phyloP scores from a whole-genome alignment of 2,888 invertebrate genomes.

The Polyommatus iphigenia region DNA sequence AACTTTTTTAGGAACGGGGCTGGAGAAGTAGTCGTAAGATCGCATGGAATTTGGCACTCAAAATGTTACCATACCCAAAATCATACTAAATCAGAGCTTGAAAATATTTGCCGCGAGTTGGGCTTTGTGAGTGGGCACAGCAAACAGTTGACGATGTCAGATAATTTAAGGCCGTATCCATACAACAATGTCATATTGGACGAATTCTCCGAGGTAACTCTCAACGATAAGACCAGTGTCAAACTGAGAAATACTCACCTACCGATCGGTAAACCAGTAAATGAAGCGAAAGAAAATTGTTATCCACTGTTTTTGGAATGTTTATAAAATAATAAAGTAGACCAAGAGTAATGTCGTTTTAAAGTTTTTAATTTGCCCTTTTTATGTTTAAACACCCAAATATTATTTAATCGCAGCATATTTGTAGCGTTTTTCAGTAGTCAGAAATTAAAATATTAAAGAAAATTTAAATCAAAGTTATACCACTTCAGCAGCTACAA shows the following conservation, averaged over 20 bases:
- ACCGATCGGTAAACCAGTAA: conserved; percentile 62
- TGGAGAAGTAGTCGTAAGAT: conserved; percentile 83
- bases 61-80: conserved; percentile 82
- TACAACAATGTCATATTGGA: conserved; percentile 60
- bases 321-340: conserved; percentile 45
- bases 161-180: conserved; percentile 49
- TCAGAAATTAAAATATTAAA: no score
- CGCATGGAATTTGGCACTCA: conserved; percentile 86
- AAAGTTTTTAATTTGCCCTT: neutral
- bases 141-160: conserved; percentile 54
- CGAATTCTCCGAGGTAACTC: conserved; percentile 58
- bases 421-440: neutral
- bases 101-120: conserved; percentile 81
- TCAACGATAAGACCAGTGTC: conserved; percentile 65
- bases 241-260: conserved; percentile 61
- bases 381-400: neutral
- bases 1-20: conserved; percentile 69
- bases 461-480: no score
- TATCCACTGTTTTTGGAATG: conserved; percentile 75
- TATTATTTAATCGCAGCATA: neutral
- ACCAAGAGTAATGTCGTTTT: neutral
- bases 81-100: conserved; percentile 76
- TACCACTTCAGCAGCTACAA: no score
- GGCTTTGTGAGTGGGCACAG: conserved; percentile 81
- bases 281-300: conserved; percentile 56